These are phyloP conservation scores for Silurus lanzhouensis DNA, from an alignment of 2,797 vertebrate species.

Conservation along the genomic window DNA sequence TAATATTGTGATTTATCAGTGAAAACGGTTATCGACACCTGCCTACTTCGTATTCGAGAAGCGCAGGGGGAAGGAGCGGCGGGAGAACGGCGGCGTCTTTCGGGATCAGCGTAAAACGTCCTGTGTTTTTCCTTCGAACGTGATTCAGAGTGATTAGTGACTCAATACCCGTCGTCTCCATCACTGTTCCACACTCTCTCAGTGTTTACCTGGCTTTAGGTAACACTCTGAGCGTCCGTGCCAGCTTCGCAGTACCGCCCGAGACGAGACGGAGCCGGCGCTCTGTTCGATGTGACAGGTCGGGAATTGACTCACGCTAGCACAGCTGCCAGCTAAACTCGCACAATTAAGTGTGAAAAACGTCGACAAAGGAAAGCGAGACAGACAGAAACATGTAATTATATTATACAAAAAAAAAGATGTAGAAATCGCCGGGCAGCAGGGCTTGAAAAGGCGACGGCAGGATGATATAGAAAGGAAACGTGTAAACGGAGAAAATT, in stretches of 20 bases:
- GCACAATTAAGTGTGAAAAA: slow-evolving; percentile 32
- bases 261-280: slow-evolving; percentile 29
- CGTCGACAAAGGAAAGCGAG: neutral
- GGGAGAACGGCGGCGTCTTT: neutral
- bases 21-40: slow-evolving; percentile 5
- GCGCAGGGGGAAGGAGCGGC: neutral
- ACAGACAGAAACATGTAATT: slow-evolving; percentile 16
- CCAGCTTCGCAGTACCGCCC: slow-evolving; percentile 38
- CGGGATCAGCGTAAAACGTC: neutral
- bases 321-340: slow-evolving; percentile 14
- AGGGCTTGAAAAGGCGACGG: neutral
- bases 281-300: slow-evolving; percentile 22
- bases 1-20: slow-evolving; percentile 27
- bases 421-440: neutral
- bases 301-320: slow-evolving; percentile 5
- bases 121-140: neutral
- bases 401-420: slow-evolving; percentile 10
- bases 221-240: slow-evolving; percentile 28
- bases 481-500: neutral
- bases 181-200: neutral
- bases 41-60: slow-evolving; percentile 3
- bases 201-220: slow-evolving; percentile 31
- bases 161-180: slow-evolving; percentile 11
- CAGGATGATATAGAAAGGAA: neutral
- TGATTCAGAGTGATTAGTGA: slow-evolving; percentile 22